These are phyloP conservation scores for Plagodis pulveraria DNA, from an alignment of 2,888 invertebrate genomes.

Conservation along the genomic window DNA sequence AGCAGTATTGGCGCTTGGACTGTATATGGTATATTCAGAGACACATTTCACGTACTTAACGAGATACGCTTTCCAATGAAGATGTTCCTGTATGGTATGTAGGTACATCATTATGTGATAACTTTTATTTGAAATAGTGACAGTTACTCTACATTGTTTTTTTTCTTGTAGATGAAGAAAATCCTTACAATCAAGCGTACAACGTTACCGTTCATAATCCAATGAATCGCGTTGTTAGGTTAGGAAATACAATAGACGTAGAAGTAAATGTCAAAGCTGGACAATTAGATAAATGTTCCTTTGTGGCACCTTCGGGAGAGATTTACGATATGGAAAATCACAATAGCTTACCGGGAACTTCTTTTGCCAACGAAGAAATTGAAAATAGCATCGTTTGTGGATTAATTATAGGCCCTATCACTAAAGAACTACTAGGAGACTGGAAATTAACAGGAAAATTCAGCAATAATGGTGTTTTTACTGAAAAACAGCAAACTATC, in stretches of 20 bases:
- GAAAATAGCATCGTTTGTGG: slow-evolving; percentile 35
- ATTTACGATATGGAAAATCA: slow-evolving; percentile 25
- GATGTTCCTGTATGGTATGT: slow-evolving; percentile 54
- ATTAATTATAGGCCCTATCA: slow-evolving; percentile 46
- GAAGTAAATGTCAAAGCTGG: slow-evolving; percentile 38
- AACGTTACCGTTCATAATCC: slow-evolving; percentile 44
- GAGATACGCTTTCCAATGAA: slow-evolving; percentile 47
- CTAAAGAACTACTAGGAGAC: slow-evolving; percentile 44
- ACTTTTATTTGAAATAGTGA: background rate
- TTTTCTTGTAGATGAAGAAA: slow-evolving; percentile 47
- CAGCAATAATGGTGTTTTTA: slow-evolving; percentile 41
- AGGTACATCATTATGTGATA: slow-evolving; percentile 4
- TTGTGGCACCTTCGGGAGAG: slow-evolving; percentile 41
- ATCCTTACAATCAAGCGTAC: slow-evolving; percentile 52
- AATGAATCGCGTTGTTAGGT: slow-evolving; percentile 38
- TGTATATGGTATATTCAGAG: slow-evolving; percentile 47
- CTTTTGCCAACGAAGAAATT: slow-evolving; percentile 30
- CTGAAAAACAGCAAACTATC: slow-evolving; percentile 43
- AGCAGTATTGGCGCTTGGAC: slow-evolving; percentile 51
- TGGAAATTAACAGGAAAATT: slow-evolving; percentile 57
- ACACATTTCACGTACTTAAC: slow-evolving; percentile 23
- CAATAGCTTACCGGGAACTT: slow-evolving; percentile 32
- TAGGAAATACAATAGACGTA: slow-evolving; percentile 38
- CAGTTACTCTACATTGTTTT: slow-evolving; percentile 7
- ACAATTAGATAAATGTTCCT: slow-evolving; percentile 41